Evolutionary conservation across 2,797 vertebrate genomes (phyloP).

Genomic region (Epinephelus awoara): DNA sequence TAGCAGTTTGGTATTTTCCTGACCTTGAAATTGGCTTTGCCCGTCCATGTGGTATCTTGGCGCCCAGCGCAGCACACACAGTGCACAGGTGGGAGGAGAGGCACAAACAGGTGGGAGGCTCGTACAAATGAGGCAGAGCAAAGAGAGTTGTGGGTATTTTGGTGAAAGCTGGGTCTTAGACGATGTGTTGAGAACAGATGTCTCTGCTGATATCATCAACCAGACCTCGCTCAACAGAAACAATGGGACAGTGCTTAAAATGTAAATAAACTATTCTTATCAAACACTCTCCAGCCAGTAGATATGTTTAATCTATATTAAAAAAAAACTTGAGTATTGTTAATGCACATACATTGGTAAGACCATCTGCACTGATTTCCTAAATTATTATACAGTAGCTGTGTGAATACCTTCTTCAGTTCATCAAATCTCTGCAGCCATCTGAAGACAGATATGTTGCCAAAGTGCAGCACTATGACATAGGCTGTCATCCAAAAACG

Average conservation of each 20-base stretch:
- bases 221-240: background rate
- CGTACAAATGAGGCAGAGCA: background rate
- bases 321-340: background rate
- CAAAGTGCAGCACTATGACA: too few relatives aligned
- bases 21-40: background rate
- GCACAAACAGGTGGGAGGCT: background rate
- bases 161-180: background rate
- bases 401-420: background rate
- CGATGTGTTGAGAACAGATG: background rate
- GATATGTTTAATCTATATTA: background rate
- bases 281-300: background rate
- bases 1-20: background rate
- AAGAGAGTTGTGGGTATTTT: background rate
- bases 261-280: too few relatives aligned
- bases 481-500: too few relatives aligned
- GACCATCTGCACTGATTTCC: background rate
- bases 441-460: constrained; percentile 13
- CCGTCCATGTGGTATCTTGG: background rate
- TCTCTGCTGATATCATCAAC: constrained; percentile 8
- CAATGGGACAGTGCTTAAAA: too few relatives aligned
- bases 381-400: background rate
- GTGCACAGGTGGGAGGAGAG: background rate
- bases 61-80: background rate
- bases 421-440: constrained; percentile 5
- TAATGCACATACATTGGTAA: background rate